These are phyloP conservation scores for Bembecia ichneumoniformis DNA, from an alignment of 2,888 invertebrate species.

Conservation along the genomic window DNA sequence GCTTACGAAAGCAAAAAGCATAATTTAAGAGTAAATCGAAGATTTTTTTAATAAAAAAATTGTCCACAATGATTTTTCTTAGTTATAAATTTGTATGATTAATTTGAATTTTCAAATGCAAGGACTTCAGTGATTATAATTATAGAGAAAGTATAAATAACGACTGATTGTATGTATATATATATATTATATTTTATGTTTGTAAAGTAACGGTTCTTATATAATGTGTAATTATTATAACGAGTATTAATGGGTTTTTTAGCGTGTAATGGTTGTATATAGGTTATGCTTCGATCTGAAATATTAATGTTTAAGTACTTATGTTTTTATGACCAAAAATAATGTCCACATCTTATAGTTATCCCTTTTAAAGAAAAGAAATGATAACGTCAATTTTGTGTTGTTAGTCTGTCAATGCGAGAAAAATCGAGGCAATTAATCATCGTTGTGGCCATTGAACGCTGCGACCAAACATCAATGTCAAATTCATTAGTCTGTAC, in stretches of 20 bases:
- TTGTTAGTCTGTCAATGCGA: not conserved
- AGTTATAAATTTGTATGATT: no score
- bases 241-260: conserved; percentile 20
- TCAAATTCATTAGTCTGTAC: not conserved
- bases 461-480: not conserved
- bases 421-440: not conserved
- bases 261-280: conserved; percentile 44
- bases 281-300: conserved; percentile 41
- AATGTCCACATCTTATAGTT: conserved; percentile 27
- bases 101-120: no score
- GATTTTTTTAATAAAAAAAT: no score
- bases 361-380: conserved; percentile 27
- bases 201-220: conserved; percentile 4
- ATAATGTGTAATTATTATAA: not conserved
- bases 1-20: no score
- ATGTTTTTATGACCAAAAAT: conserved; percentile 1
- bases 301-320: conserved; percentile 7
- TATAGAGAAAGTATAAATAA: conserved; percentile 22
- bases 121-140: not conserved
- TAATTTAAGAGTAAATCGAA: no score
- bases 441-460: not conserved
- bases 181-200: conserved; percentile 8
- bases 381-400: conserved; percentile 21
- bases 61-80: no score
- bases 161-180: conserved; percentile 56